Conservation (phyloP, 1,140 invertebrate genomes). For the Colletes gigas region DNA sequence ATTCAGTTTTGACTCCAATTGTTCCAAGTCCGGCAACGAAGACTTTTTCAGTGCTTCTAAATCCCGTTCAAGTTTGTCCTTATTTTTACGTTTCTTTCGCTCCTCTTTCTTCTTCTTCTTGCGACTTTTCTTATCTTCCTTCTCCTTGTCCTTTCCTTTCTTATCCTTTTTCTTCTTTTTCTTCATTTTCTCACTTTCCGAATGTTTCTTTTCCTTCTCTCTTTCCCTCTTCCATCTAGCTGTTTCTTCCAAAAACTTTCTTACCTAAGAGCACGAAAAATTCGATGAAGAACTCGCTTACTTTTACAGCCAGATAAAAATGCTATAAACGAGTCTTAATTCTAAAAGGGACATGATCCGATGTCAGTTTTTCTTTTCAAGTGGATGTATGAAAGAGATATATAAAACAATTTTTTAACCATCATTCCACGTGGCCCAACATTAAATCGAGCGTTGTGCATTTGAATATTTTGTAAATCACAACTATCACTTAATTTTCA, state of each 20-base stretch:
- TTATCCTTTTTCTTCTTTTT: constrained; percentile 88
- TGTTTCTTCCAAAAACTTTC: constrained; percentile 90
- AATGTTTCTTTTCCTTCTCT: constrained; percentile 86
- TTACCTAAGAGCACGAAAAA: constrained; percentile 78
- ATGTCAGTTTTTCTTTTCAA: no score
- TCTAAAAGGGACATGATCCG: no score
- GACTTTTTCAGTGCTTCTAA: constrained; percentile 83
- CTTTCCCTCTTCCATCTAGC: constrained; percentile 86
- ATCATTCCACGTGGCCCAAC: no score
- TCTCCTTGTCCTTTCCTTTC: constrained; percentile 82
- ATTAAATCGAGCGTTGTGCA: no score
- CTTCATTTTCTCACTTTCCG: constrained; percentile 85
- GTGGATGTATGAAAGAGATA: no score
- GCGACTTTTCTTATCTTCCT: constrained; percentile 82
- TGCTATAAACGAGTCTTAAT: no score
- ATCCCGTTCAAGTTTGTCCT: constrained; percentile 83
- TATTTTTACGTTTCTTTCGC: constrained; percentile 85
- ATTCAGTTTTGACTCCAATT: constrained; percentile 88
- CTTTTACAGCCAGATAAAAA: no score
- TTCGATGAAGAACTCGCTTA: not conserved
- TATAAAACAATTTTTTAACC: no score
- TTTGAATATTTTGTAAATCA: no score
- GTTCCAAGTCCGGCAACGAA: constrained; percentile 86
- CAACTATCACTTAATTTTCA: no score
- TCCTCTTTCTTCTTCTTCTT: constrained; percentile 83